phyloP scores from a whole-genome alignment of 2,888 invertebrate genomes.

The Pterobdella sp. region DNA sequence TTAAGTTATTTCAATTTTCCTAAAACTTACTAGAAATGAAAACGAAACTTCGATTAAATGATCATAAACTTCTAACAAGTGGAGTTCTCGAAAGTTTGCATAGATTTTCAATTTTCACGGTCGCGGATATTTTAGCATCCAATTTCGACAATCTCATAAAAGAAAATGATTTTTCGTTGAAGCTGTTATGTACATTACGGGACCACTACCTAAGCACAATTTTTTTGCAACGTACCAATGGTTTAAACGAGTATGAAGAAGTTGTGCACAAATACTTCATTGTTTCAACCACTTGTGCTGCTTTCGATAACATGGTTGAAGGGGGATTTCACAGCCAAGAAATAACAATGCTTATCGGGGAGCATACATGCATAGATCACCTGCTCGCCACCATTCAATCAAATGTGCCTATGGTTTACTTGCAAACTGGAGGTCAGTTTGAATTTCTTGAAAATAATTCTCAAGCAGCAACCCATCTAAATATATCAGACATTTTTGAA shows the following conservation, averaged over 20 bases:
- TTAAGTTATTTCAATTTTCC: no score
- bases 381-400: neutral
- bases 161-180: neutral
- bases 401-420: neutral
- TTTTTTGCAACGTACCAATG: neutral
- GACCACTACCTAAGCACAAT: neutral
- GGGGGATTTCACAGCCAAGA: neutral
- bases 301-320: neutral
- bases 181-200: neutral
- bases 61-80: neutral
- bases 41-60: neutral
- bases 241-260: neutral
- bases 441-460: neutral
- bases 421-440: neutral
- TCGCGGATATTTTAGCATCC: neutral
- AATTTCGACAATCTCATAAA: neutral
- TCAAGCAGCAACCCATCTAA: neutral
- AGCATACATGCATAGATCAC: neutral
- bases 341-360: neutral
- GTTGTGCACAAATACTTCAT: constrained; percentile 4
- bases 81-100: neutral
- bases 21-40: no score
- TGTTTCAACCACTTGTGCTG: neutral
- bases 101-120: neutral
- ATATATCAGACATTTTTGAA: constrained; percentile 9